Conservation (phyloP, 2,888 invertebrate species). For the Schizaphis graminum region DNA sequence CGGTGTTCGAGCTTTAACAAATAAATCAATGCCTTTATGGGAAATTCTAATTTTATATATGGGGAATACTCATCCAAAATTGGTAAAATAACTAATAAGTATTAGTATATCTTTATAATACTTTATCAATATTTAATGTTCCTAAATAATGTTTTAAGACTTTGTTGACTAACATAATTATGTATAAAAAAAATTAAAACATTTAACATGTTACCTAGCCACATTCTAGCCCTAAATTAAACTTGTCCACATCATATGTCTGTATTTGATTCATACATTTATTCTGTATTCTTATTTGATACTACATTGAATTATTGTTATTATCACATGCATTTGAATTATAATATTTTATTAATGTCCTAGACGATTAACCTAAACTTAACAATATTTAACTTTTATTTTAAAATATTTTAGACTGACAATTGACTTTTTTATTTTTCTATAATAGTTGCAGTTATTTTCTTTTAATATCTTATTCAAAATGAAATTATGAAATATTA, state of each 20-base stretch:
- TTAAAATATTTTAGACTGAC: neutral
- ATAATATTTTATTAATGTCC: neutral
- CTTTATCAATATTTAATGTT: neutral
- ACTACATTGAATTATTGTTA: neutral
- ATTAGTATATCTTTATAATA: neutral
- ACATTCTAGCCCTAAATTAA: neutral
- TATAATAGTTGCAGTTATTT: neutral
- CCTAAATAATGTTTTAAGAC: neutral
- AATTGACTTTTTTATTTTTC: neutral
- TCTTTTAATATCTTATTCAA: neutral
- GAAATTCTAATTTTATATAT: constrained; percentile 52
- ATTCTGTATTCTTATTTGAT: neutral
- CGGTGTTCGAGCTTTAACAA: constrained; percentile 25
- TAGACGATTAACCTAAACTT: neutral
- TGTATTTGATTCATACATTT: neutral
- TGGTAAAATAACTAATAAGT: constrained; percentile 28
- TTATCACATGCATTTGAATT: neutral
- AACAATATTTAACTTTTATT: neutral
- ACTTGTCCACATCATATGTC: neutral
- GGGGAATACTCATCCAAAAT: constrained; percentile 53
- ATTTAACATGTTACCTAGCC: neutral
- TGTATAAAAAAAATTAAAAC: neutral
- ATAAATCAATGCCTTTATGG: constrained; percentile 47
- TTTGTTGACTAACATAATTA: neutral
- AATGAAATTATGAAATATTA: neutral